These are phyloP conservation scores for Cheilosia soror DNA, from an alignment of 2,888 invertebrate genomes.

Conservation along the genomic window DNA sequence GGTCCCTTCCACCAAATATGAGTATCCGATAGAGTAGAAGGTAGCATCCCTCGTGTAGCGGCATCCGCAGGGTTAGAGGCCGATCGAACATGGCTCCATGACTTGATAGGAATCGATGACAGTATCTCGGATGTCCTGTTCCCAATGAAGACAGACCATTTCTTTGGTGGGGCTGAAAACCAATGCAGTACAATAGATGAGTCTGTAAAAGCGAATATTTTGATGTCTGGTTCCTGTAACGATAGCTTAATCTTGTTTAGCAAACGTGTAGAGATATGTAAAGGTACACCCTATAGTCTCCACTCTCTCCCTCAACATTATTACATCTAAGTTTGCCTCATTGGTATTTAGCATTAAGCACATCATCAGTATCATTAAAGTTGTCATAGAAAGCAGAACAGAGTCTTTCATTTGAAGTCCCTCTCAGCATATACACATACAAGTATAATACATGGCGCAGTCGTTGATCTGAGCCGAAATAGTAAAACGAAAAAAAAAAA, in stretches of 20 bases:
- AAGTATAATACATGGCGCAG: too few relatives aligned
- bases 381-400: too few relatives aligned
- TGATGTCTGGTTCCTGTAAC: constrained; percentile 29
- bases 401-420: too few relatives aligned
- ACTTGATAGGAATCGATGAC: not conserved
- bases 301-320: too few relatives aligned
- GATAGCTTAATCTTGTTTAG: constrained; percentile 30
- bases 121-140: constrained; percentile 41
- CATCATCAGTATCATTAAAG: too few relatives aligned
- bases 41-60: constrained; percentile 19
- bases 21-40: constrained; percentile 6
- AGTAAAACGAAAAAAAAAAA: too few relatives aligned
- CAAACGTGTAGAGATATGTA: too few relatives aligned
- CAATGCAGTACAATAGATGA: constrained; percentile 22
- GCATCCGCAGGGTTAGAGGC: constrained; percentile 28
- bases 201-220: constrained; percentile 37
- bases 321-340: too few relatives aligned
- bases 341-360: too few relatives aligned
- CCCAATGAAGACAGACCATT: constrained; percentile 44
- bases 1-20: constrained; percentile 39
- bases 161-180: constrained; percentile 25
- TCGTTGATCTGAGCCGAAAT: too few relatives aligned
- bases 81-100: constrained; percentile 26
- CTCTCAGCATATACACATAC: too few relatives aligned
- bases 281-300: too few relatives aligned